phyloP scores from a whole-genome alignment of 1,140 invertebrate species.

The Drosophila equinoxialis region DNA sequence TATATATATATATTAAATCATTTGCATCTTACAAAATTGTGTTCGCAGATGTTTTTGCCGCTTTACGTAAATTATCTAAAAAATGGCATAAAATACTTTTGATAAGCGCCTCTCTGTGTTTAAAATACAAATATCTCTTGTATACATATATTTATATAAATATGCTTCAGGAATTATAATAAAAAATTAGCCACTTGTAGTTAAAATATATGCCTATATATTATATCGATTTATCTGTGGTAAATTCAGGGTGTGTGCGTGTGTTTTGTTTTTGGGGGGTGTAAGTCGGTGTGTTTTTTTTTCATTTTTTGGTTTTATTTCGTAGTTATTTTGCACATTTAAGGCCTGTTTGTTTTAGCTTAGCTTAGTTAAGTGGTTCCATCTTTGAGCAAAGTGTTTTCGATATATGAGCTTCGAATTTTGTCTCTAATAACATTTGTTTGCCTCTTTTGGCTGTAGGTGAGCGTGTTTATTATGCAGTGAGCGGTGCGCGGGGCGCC shows the following conservation, averaged over 20 bases:
- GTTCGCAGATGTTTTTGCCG: conserved; percentile 20
- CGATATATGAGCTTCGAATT: conserved; percentile 34
- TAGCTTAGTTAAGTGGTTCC: conserved; percentile 40
- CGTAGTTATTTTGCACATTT: conserved; percentile 68
- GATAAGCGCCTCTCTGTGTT: conserved; percentile 52
- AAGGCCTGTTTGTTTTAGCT: conserved; percentile 70
- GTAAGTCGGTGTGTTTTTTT: background rate
- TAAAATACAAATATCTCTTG: conserved; percentile 60
- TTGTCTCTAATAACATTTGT: conserved; percentile 38
- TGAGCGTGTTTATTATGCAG: background rate
- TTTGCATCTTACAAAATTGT: conserved; percentile 50
- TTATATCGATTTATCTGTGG: conserved; percentile 27
- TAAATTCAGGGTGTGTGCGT: conserved; percentile 31
- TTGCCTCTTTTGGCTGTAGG: conserved; percentile 8
- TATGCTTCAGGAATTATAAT: conserved; percentile 40
- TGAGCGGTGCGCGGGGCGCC: conserved; percentile 37
- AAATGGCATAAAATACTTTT: conserved; percentile 72
- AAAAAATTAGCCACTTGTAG: conserved; percentile 58
- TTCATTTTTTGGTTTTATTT: conserved; percentile 16
- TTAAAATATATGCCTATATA: conserved; percentile 53
- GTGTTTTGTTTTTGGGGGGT: background rate
- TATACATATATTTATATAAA: conserved; percentile 21
- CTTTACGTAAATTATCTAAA: conserved; percentile 56
- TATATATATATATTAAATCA: background rate
- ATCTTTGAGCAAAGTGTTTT: conserved; percentile 59